Evolutionary conservation across 2,113 vertebrate species (phyloP), one percentile per base, ranked within the genome.

Genomic region (Antechinus stuartii): DNA sequence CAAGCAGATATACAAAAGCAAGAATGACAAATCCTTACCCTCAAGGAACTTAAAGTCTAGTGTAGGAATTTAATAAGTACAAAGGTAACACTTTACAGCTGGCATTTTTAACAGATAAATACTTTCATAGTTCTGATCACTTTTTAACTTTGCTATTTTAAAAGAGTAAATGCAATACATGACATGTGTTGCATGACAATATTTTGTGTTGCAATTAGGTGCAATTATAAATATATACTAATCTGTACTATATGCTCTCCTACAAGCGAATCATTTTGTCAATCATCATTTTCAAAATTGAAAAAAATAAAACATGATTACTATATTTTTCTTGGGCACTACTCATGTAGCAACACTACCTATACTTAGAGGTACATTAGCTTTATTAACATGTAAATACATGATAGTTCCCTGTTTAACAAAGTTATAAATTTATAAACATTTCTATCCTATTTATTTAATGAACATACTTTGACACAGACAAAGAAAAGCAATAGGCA

Each of bases 181-280:
- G 26, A 61, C 5, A 57, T 7, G 50, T 52, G 50, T 52, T 52
- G 50, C 35, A 76, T 27, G 26, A 30, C 5, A 61, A 9, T 35
- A 50, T 90, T 96, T 55, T 89, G 92, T 30, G 19, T 30, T 61
- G 94, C 55, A 89, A 93, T 93, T 90, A 95, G 92, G 94, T 50
- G 61, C 53, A 16, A 61, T 2, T n/a, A 54, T 47, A 0, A 50
- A 50, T 76, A 89, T 91, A n/a, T 93, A 97, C 98, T 98, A 91
- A 99, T 99, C 99, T 99, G 99, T 99, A 99, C 93, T 99, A 99
- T 98, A 99, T 99, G 98, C 99, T 99, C 97, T 99, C 99, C 98
- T 99, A 99, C 91, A 99, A 98, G 0, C 99, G 99, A 97, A 99
- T 98, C 99, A 99, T 99, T 94, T 99, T 84, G 23, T 84, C 6